Base-by-base conservation (phyloP, 2,888 invertebrate genomes). In the Drosophila ustulata region DNA sequence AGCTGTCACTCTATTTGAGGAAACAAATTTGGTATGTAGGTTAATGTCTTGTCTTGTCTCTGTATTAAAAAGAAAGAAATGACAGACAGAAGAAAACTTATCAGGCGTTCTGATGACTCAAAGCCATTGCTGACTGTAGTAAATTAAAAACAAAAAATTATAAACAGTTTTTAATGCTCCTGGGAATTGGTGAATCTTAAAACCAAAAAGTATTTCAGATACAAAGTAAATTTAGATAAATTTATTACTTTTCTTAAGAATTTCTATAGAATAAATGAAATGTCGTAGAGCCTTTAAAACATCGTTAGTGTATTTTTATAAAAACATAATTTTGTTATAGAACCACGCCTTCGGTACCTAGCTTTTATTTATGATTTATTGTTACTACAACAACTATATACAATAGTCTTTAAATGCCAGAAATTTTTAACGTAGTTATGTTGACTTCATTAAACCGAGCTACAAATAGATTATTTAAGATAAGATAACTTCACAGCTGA, bases 11-110 rank as follows among this genome's bases (percentile, higher is more conserved):
- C 13, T 41, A 3, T 41, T 41, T 46, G n/a, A 46, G 46, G 25
- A 25, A 46, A 46, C 25, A 46, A 72, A 62, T 67, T 46, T 46
- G 49, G 67, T 73, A 62, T 47, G 25, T 46, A 46, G 46, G 26
- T 46, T 46, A 25, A 46, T 46, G 9, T 11, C 11, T 26, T 25
- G 26, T 39, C 39, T 39, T 34, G 18, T 9, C 9, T n/a, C 0
- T n/a, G 3, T 5, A 7, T 7, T n/a, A 34, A 34, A n/a, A n/a
- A 34, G 4, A 34, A 34, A 34, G 4, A 4, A 11, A 4, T n/a
- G 37, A 5, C n/a, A 37, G 37, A 37, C n/a, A 11, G n/a, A 37
- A 4, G 11, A 37, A n/a, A 37, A 11, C 4, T n/a, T 37, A 11
- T 37, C n/a, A 37, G 11, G 11, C 34, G 34, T 37, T 11, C 4